Evolutionary conservation across 2,113 vertebrate species (phyloP).

Genomic region (Zapus hudsonius): DNA sequence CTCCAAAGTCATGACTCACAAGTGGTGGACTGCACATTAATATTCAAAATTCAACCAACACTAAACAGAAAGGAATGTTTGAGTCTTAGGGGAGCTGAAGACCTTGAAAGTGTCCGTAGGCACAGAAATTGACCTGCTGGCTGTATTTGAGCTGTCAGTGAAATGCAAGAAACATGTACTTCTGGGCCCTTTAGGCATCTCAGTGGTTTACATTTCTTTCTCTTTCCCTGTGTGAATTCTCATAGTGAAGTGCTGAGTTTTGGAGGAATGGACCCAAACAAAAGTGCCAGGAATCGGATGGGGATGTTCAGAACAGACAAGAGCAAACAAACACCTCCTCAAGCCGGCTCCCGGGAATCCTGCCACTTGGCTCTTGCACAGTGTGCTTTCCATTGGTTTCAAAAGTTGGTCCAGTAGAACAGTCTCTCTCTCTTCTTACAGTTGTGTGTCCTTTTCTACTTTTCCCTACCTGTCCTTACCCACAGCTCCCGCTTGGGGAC

Average conservation of each 20-base stretch:
- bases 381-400: not conserved
- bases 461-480: not conserved
- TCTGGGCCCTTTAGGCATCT: not conserved
- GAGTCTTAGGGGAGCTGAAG: not conserved
- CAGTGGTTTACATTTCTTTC: not conserved
- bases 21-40: not conserved
- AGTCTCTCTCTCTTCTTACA: not conserved
- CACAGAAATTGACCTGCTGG: not conserved
- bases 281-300: not conserved
- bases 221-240: not conserved
- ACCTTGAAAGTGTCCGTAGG: not conserved
- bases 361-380: not conserved
- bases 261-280: not conserved
- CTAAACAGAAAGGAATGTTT: not conserved
- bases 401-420: not conserved
- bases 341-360: not conserved
- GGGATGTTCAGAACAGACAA: not conserved
- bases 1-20: not conserved
- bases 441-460: not conserved
- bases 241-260: not conserved
- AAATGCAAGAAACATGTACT: not conserved
- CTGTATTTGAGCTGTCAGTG: not conserved
- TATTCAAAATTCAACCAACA: not conserved
- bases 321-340: not conserved
- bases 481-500: not conserved